A percentile compares a stretch with the other conserved stretches of the same genome.
phyloP scores from a whole-genome alignment of 2,888 invertebrate species.

The Papilio demoleus region DNA sequence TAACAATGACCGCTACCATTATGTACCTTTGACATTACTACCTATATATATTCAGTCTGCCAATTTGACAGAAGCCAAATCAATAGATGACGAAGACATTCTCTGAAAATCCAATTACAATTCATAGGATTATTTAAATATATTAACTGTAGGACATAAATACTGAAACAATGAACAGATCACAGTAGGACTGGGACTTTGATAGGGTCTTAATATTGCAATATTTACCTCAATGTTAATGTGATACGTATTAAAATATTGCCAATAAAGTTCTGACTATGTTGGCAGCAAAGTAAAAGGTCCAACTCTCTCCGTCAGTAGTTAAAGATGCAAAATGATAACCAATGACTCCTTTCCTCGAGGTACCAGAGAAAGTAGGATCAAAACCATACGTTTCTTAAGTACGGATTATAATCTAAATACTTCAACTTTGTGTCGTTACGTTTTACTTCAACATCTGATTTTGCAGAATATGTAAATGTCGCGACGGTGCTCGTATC shows the following conservation, averaged over 20 bases:
- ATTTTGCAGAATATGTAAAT: neutral
- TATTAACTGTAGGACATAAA: neutral
- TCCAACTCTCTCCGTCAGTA: constrained; percentile 3
- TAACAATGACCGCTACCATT: neutral
- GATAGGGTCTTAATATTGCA: neutral
- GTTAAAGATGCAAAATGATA: constrained; percentile 23
- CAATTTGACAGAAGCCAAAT: neutral
- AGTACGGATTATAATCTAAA: constrained; percentile 32
- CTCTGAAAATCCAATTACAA: neutral
- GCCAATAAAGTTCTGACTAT: neutral
- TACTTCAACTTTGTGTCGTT: constrained; percentile 26
- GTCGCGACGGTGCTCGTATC: neutral
- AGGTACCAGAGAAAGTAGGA: constrained; percentile 25
- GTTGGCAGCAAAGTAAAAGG: constrained; percentile 8
- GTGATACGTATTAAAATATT: neutral
- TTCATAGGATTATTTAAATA: neutral
- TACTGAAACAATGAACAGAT: no score
- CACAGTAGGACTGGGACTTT: no score
- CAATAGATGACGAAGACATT: neutral
- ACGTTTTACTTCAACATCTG: neutral
- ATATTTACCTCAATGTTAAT: neutral
- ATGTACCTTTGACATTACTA: neutral
- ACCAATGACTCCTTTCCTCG: constrained; percentile 10
- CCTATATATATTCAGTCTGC: neutral
- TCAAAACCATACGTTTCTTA: constrained; percentile 20